Conservation (phyloP, 2,113 vertebrate species). For the Anas platyrhynchos region DNA sequence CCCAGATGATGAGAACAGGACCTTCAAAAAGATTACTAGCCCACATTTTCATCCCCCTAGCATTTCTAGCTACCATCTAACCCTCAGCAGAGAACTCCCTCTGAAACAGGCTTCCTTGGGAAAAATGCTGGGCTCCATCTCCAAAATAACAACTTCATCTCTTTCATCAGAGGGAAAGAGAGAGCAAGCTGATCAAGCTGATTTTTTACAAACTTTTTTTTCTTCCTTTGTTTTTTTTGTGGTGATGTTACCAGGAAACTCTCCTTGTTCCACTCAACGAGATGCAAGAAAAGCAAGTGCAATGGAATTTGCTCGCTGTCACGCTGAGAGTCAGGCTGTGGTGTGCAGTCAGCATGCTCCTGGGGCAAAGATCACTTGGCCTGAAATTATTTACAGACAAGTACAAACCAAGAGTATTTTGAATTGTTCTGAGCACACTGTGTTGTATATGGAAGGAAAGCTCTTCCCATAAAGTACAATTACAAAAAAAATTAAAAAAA, state of each 20-base stretch:
- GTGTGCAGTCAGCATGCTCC: not conserved
- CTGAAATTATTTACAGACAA: not conserved
- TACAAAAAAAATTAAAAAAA: not conserved
- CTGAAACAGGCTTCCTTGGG: not conserved
- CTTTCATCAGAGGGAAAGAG: not conserved
- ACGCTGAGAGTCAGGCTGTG: too few species aligned
- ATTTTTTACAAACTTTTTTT: not conserved
- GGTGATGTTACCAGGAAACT: not conserved
- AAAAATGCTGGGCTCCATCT: not conserved
- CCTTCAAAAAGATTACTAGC: accelerated
- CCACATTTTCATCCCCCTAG: not conserved
- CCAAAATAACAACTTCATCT: not conserved
- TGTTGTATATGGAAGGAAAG: not conserved
- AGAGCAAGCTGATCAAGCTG: not conserved
- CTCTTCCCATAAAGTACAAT: not conserved
- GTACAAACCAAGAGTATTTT: not conserved
- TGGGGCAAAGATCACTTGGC: not conserved
- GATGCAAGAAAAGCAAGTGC: not conserved
- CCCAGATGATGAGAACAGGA: not conserved
- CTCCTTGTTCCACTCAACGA: not conserved
- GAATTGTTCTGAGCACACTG: not conserved
- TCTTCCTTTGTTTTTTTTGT: not conserved
- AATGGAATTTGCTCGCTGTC: not conserved
- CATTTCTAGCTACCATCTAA: not conserved
- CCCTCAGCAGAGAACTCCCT: not conserved